Evolutionary conservation across 2,113 vertebrate genomes (phyloP), one percentile per base, ranked within the genome.

Genomic region (Salvelinus namaycush): DNA sequence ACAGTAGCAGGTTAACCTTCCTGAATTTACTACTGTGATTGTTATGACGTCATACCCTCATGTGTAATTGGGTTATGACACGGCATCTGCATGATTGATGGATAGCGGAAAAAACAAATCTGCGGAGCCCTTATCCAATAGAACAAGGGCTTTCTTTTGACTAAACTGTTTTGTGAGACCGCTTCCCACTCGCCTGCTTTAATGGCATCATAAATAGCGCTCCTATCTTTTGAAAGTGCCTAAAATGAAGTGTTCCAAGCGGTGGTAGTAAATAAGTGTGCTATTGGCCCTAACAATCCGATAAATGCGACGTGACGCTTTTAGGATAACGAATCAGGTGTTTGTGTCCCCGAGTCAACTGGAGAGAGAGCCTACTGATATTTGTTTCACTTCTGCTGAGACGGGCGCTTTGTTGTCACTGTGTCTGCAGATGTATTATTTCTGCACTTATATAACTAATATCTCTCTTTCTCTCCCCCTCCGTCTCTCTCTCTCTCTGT

Each of bases 261-360:
- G n/a, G 34, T n/a, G 20, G 3, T 14, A 12, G 39, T 73, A 72
- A 72, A 78, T 78, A 29, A 20, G 26, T 39, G 31, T 62, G 11
- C 26, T 13, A 16, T 7, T 51, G 6, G 62, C 26, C 54, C 16
- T 62, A 18, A 54, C 51, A 54, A 18, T 18, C 51, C 12, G 65
- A 54, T 29, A 13, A 70, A 79, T 70, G 72, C 34, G n/a, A 26
- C 18, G 24, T 60, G 48, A 74, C 12, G 64, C 72, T 29, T 79
- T 74, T 70, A 72, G 27, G 67, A 74, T 69, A 49, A 64, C 51
- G 9, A 70, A 74, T 62, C 24, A 67, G 13, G 48, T 49, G 26
- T 62, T 70, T 13, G 27, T 34, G 65, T 62, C 13, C 64, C 49
- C 14, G 64, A 78, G 65, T 78, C 70, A 57, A 54, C 51, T 18